Percentiles rank a stretch among this genome's conserved stretches.
Conservation (phyloP, 2,113 vertebrate species). For the Chaetura pelagica region DNA sequence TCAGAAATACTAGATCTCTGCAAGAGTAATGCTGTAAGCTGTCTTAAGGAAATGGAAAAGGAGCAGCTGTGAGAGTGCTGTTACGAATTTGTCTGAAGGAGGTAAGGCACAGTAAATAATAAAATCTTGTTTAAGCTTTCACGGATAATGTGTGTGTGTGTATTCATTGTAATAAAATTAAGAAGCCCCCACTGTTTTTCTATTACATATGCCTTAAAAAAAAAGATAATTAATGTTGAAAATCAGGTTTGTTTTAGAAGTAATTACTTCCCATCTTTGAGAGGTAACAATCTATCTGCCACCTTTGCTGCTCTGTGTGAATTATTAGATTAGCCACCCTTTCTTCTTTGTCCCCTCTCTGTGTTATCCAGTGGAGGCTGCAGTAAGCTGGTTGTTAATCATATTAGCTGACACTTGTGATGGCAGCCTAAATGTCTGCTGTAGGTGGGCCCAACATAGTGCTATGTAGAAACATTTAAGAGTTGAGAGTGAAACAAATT, state of each 20-base stretch:
- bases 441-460: fast-evolving
- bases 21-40: neutral
- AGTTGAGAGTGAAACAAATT: neutral
- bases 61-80: neutral
- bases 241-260: neutral
- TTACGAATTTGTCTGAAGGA: neutral
- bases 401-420: neutral
- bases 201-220: neutral
- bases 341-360: neutral
- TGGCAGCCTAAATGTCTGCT: neutral
- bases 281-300: neutral
- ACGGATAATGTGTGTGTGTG: neutral
- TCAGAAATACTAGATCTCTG: neutral
- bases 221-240: neutral
- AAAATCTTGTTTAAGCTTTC: neutral
- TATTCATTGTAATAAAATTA: neutral
- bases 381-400: neutral
- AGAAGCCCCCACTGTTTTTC: neutral
- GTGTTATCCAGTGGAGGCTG: neutral
- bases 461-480: neutral
- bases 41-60: neutral
- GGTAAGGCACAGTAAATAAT: neutral
- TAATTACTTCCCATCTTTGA: neutral
- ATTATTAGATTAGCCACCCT: neutral
- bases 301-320: neutral